Conservation (phyloP, 2,113 vertebrate genomes). For the Hyperoodon ampullatus region DNA sequence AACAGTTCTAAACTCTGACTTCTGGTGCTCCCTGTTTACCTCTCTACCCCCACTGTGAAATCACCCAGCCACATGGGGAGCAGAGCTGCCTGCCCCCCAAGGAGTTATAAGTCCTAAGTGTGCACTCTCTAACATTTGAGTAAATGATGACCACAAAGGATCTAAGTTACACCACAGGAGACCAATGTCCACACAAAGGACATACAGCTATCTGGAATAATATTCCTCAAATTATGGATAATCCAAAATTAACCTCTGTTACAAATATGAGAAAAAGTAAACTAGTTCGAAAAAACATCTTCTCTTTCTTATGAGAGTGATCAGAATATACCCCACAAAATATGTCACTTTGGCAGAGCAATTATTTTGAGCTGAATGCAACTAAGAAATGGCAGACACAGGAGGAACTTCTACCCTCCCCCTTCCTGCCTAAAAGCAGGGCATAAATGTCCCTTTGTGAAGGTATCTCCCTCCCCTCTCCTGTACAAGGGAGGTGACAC, state of each 20-base stretch:
- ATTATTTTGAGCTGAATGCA: too few species aligned
- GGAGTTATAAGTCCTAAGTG: neutral
- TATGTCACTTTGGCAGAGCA: neutral
- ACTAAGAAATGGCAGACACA: too few species aligned
- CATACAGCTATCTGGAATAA: too few species aligned
- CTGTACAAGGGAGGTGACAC: neutral
- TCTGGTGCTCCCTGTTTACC: neutral
- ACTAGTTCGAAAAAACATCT: neutral
- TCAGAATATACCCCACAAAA: neutral
- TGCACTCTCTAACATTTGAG: neutral
- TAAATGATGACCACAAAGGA: neutral
- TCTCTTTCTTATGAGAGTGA: neutral
- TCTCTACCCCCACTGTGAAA: neutral
- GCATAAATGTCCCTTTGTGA: neutral
- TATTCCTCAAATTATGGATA: neutral
- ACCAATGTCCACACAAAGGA: neutral
- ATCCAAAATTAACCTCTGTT: neutral
- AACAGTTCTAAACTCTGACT: neutral
- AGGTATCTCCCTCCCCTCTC: neutral
- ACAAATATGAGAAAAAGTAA: slow-evolving; percentile 7
- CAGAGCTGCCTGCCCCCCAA: neutral
- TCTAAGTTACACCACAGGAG: neutral
- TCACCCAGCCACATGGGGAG: neutral
- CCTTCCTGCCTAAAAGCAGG: too few species aligned
- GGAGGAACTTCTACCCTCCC: too few species aligned